Percentiles rank a stretch among this genome's conserved stretches.
These are phyloP conservation scores for Gyrodactylus salaris DNA, from an alignment of 1,140 invertebrate genomes.

Conservation along the genomic window DNA sequence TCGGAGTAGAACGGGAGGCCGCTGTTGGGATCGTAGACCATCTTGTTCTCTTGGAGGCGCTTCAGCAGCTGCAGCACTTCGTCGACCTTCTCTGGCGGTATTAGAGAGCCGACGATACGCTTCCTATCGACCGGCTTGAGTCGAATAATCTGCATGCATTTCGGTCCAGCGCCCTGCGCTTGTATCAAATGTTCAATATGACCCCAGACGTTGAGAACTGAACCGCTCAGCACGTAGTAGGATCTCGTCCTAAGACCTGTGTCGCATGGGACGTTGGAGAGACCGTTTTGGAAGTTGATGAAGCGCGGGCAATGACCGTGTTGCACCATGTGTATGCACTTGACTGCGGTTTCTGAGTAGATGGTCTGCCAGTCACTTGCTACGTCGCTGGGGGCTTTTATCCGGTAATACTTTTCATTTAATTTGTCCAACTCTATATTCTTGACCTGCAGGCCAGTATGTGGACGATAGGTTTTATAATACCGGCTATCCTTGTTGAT, in stretches of 20 bases:
- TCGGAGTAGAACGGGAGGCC: not conserved
- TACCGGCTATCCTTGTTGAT: not conserved
- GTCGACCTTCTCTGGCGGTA: not conserved
- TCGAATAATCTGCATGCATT: not conserved
- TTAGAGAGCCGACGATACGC: not conserved
- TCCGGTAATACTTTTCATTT: not conserved
- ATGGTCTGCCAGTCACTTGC: not conserved
- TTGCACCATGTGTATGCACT: not conserved
- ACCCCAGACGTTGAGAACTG: constrained; percentile 1
- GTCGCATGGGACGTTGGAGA: not conserved
- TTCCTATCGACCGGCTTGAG: not conserved
- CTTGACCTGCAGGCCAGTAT: not conserved
- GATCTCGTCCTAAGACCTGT: not conserved
- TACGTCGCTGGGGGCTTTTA: not conserved
- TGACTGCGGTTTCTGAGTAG: not conserved
- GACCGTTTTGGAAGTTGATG: not conserved
- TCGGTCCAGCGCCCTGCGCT: not conserved
- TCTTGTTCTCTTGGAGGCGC: not conserved
- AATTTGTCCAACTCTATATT: not conserved
- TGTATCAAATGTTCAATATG: not conserved
- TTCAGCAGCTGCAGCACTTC: not conserved
- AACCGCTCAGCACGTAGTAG: not conserved
- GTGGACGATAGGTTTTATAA: not conserved
- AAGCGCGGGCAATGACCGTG: not conserved
- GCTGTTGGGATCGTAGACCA: not conserved